Evolutionary conservation across 2,113 vertebrate genomes (phyloP), one percentile per base, ranked within the genome.

Genomic region (Pygathrix nemaeus): DNA sequence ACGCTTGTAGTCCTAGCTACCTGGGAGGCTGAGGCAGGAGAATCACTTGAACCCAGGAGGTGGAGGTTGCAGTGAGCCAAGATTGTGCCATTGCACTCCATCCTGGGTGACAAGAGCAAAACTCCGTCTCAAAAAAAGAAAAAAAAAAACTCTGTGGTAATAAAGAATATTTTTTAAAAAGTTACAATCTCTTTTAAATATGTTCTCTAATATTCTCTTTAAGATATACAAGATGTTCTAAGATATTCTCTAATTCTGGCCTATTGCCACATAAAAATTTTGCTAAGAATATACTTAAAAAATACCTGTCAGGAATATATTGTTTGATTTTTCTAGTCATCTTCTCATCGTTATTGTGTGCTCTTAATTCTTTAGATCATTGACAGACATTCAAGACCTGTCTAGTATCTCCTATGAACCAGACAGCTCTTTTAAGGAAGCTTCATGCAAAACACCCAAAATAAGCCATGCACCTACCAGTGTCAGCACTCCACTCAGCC

Each of bases 311-410:
- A 68, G 57, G n/a, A 98, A 75, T 68, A 90, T 52, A 83, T 68
- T 89, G 17, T 92, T 90, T 68, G 38, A 48, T 92, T 97, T 95
- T 97, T 91, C 57, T 73, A 57, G 92, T 82, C 55, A 83, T 57
- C 9, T 76, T 94, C 50, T 94, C 50, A 52, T 13, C 96, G 8
- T 95, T 93, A 72, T 52, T 97, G 5, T 95, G 27, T 94, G 8
- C 64, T 97, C 86, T 96, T 76, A 68, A 94, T 97, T 27, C 68
- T 93, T 96, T 96, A 99, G 99, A 72, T 99, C 98, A 1, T 76
- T 97, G 94, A 89, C 94, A 89, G 99, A 99, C 84, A 98, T 99
- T 97, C 98, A 99, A 96, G 98, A 99, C 82, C 97, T 99, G 91
- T 99, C 99, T 0, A 98, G 98, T 92, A 99, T 99, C 92, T 93